A percentile compares a stretch with the other conserved stretches of the same genome.
These are phyloP conservation scores for Agrochola macilenta DNA, from an alignment of 2,888 invertebrate genomes.

Conservation along the genomic window DNA sequence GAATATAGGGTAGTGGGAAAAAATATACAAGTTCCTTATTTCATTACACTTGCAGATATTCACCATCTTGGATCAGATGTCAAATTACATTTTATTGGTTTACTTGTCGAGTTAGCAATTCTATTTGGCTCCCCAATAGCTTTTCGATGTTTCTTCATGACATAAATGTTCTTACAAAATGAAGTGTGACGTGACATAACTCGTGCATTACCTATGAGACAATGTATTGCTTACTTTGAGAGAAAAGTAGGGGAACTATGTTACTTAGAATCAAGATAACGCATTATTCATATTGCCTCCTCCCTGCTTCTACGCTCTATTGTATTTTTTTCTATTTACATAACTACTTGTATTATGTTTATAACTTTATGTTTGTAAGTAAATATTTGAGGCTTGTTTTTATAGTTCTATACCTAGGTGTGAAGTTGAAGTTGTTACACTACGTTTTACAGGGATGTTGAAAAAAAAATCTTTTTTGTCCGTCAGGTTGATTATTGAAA, in stretches of 20 bases:
- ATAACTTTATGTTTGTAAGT: constrained; percentile 12
- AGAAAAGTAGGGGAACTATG: constrained; percentile 1
- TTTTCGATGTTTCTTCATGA: constrained; percentile 43
- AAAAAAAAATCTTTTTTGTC: too few species aligned
- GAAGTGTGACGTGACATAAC: constrained; percentile 27
- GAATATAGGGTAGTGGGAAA: constrained; percentile 8
- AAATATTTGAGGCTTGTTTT: constrained; percentile 42
- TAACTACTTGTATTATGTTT: constrained; percentile 14
- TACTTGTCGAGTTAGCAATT: constrained; percentile 58
- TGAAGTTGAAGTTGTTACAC: constrained; percentile 9
- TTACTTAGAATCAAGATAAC: constrained; percentile 36
- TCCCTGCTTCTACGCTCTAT: background rate
- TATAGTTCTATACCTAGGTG: constrained; percentile 18
- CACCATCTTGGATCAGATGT: constrained; percentile 51
- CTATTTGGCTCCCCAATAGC: constrained; percentile 47
- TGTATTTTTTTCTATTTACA: constrained; percentile 23
- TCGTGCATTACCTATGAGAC: constrained; percentile 35
- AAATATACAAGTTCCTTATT: constrained; percentile 13
- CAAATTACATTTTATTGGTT: constrained; percentile 61
- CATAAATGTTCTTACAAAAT: constrained; percentile 28
- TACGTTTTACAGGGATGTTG: constrained; percentile 2
- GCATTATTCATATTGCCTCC: constrained; percentile 42
- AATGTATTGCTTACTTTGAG: constrained; percentile 40
- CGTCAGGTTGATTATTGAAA: too few species aligned
- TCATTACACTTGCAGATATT: constrained; percentile 41